Base-by-base conservation (phyloP, 2,888 invertebrate genomes). In the Sarcophaga rosellei region DNA sequence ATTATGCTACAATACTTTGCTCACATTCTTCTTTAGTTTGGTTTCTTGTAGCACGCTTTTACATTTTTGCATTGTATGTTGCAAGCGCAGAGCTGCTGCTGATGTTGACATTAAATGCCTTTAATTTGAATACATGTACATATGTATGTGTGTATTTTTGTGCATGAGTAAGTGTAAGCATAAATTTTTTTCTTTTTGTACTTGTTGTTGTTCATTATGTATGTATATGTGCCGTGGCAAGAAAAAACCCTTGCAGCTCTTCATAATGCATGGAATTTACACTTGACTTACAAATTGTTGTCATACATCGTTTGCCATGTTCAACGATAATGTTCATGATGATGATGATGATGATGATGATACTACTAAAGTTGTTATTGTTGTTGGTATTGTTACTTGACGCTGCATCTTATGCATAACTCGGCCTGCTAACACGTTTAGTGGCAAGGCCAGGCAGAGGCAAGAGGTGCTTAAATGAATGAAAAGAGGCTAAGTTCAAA, bases 261-360 rank as follows among this genome's bases (percentile, higher is more conserved):
- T 73, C 82, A 80, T 86, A 86, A 77, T 81, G 77, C 68, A 83
- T 74, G 45, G 77, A 86, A 83, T 86, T 86, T 83, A 83, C 83
- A 83, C 86, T 83, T 86, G 83, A 86, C 80, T 86, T 83, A 86
- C 80, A 83, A 83, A 83, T 83, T 86, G 80, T 74, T 86, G 83
- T 80, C 83, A 77, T 81, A 77, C 81, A 68, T 81, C 69, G 69
- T 84, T 79, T 84, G 78, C 61, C 10, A 59, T 75, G 76, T 72
- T 57, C 10, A 3, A 47, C 53, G 62, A 68, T 25, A 4, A 25
- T 25, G 3, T 4, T 25, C 3, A 25, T 25, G 4, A 25, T 35
- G 35, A 35, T 6, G 35, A 35, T 73, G 25, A 25, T 25, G 4
- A 25, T 35, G 35, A 35, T 6, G 35, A 35, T 73, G 53, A 44